Conservation (phyloP, 2,113 vertebrate species). For the Cyanocitta stelleri region DNA sequence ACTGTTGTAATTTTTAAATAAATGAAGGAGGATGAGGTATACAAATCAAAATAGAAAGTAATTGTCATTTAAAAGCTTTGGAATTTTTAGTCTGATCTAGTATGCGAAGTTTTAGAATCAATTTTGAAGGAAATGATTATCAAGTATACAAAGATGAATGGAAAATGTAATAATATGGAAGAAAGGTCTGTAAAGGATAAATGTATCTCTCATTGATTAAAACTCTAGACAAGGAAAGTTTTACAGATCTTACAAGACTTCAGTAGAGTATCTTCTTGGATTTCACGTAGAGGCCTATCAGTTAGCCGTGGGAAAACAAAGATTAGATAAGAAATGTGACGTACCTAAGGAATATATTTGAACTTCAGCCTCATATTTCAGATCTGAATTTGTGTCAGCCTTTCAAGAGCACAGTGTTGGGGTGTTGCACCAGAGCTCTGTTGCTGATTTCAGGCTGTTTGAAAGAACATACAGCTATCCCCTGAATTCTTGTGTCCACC, state of each 20-base stretch:
- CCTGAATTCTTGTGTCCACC: background rate
- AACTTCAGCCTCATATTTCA: background rate
- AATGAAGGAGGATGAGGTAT: background rate
- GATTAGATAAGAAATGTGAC: background rate
- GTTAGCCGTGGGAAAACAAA: background rate
- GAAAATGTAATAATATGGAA: background rate
- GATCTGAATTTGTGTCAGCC: background rate
- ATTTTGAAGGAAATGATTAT: background rate
- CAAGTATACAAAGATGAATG: background rate
- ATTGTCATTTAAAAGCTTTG: background rate
- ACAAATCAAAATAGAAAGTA: background rate
- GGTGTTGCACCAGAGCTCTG: background rate
- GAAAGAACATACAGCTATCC: background rate
- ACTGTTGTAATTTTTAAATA: background rate
- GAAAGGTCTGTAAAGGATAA: background rate
- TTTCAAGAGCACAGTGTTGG: background rate
- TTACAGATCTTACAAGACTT: background rate
- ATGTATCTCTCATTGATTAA: background rate
- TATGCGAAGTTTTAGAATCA: background rate
- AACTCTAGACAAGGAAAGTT: background rate
- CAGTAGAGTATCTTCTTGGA: background rate
- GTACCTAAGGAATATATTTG: background rate
- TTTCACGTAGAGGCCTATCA: background rate
- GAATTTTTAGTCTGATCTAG: background rate
- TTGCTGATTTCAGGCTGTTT: background rate